A percentile compares a stretch with the other conserved stretches of the same genome.
These are phyloP conservation scores for Netelia inedita DNA, from an alignment of 2,888 invertebrate species.

Conservation along the genomic window DNA sequence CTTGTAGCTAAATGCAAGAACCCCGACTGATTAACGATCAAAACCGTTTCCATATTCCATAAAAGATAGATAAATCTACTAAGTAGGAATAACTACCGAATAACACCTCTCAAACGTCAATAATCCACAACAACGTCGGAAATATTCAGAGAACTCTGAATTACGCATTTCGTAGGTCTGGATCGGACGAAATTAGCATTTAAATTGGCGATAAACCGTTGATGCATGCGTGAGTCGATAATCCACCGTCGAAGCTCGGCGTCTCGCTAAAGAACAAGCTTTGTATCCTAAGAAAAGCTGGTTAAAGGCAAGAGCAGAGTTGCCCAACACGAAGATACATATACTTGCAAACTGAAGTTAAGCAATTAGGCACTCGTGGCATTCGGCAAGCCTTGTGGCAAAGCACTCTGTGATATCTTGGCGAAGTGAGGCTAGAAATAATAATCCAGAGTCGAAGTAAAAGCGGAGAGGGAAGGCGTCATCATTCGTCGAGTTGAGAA, in stretches of 20 bases:
- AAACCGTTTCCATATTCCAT: too few species aligned
- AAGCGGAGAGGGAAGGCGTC: slow-evolving; percentile 39
- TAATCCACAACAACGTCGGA: neutral
- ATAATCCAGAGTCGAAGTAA: slow-evolving; percentile 71
- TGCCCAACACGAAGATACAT: slow-evolving; percentile 7
- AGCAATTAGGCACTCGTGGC: slow-evolving; percentile 53
- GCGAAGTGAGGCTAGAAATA: slow-evolving; percentile 75
- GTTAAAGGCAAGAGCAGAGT: slow-evolving; percentile 6
- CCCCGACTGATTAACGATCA: too few species aligned
- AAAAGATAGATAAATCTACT: too few species aligned
- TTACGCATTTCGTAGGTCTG: slow-evolving; percentile 53
- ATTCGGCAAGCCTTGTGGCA: slow-evolving; percentile 44
- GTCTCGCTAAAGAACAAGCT: slow-evolving; percentile 67
- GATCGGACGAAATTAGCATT: slow-evolving; percentile 78
- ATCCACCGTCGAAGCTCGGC: slow-evolving; percentile 80
- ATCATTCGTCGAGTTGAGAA: slow-evolving; percentile 24
- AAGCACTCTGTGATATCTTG: slow-evolving; percentile 39
- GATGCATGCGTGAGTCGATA: slow-evolving; percentile 76
- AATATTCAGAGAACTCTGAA: neutral
- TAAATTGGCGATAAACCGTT: slow-evolving; percentile 81
- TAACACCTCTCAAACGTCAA: too few species aligned
- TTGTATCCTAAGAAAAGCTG: slow-evolving; percentile 69
- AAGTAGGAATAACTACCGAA: too few species aligned
- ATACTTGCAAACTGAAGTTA: slow-evolving; percentile 8
- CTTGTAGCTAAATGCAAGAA: too few species aligned